A percentile compares a stretch with the other conserved stretches of the same genome.
phyloP scores from a whole-genome alignment of 2,888 invertebrate genomes.

The Hermodice carunculata region DNA sequence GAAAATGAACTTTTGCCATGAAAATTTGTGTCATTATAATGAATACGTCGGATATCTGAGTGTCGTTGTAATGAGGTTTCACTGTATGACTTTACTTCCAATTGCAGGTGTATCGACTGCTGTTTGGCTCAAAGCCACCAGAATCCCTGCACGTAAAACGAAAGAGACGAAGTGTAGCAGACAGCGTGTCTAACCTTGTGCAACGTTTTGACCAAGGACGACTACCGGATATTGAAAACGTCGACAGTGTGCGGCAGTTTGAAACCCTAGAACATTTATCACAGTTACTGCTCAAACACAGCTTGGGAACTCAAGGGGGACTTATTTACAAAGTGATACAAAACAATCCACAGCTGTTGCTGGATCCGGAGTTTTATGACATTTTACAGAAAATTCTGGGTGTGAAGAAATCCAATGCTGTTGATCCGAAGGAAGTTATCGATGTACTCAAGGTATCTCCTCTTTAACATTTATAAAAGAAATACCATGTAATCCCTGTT shows the following conservation, averaged over 20 bases:
- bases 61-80: not conserved
- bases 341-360: constrained; percentile 24
- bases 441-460: constrained; percentile 33
- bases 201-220: not conserved
- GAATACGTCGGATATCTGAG: too few relatives aligned
- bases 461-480: too few relatives aligned
- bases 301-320: too few relatives aligned
- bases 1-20: too few relatives aligned
- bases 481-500: too few relatives aligned
- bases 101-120: constrained; percentile 50
- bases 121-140: constrained; percentile 43
- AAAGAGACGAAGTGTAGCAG: too few relatives aligned
- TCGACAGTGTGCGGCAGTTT: not conserved
- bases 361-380: constrained; percentile 20
- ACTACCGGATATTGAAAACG: not conserved
- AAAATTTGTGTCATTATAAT: too few relatives aligned
- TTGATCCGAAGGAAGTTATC: constrained; percentile 18
- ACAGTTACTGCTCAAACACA: too few relatives aligned
- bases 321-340: constrained; percentile 39
- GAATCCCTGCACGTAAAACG: not conserved
- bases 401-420: not conserved
- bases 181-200: not conserved
- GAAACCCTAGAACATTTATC: too few relatives aligned
- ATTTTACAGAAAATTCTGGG: constrained; percentile 8
- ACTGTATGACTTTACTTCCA: constrained; percentile 3